phyloP scores from a whole-genome alignment of 2,113 vertebrate genomes.

The Pelecanus crispus region DNA sequence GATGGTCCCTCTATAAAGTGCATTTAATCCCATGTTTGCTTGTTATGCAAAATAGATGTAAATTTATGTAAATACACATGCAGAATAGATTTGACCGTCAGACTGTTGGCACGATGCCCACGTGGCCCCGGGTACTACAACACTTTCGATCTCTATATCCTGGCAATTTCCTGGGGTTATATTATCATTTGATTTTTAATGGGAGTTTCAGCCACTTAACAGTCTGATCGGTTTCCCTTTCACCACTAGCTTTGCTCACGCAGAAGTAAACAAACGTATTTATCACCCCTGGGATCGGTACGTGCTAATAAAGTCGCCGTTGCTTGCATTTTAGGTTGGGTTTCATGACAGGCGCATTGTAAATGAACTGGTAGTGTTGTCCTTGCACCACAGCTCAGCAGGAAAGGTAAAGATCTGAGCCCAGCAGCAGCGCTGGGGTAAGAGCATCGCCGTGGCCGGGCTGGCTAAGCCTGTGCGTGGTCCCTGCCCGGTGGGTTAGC shows the following conservation, averaged over 20 bases:
- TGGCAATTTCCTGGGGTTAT: conserved; percentile 56
- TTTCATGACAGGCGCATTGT: conserved; percentile 18
- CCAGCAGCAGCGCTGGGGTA: not conserved
- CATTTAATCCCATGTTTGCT: not conserved
- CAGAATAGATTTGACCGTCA: conserved; percentile 37
- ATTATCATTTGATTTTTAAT: conserved; percentile 41
- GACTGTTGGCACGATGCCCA: not conserved
- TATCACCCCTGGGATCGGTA: conserved; percentile 69
- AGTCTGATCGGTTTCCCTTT: conserved; percentile 57
- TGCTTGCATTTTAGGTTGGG: conserved; percentile 60
- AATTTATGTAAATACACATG: conserved; percentile 25
- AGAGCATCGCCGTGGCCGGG: accelerated
- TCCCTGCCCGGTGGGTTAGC: not conserved
- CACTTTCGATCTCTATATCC: not conserved
- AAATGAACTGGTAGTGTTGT: conserved; percentile 12
- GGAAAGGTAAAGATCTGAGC: not conserved
- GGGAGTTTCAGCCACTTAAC: conserved; percentile 39
- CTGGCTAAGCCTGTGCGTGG: not conserved
- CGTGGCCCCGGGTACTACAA: not conserved
- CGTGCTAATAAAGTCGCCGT: conserved; percentile 70
- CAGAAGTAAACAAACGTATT: conserved; percentile 71
- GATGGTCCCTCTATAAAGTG: accelerated
- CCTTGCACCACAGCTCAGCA: not conserved
- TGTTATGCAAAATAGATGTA: conserved; percentile 15
- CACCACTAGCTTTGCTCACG: conserved; percentile 43